A percentile compares a stretch with the other conserved stretches of the same genome.
These are phyloP conservation scores for Trichonephila inaurata DNA, from an alignment of 1,140 invertebrate species.

Conservation along the genomic window DNA sequence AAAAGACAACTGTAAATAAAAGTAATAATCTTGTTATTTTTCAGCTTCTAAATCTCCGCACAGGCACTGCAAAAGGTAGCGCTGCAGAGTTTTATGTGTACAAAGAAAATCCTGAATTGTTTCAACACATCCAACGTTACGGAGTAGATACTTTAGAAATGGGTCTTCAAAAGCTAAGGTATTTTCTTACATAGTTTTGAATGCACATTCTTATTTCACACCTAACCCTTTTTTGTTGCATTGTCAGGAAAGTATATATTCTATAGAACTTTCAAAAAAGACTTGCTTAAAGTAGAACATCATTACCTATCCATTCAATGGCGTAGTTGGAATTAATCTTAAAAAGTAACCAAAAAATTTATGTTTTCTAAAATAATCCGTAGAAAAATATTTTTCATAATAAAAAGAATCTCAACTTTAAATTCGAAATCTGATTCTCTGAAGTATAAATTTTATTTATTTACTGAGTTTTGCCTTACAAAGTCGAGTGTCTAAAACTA, in stretches of 20 bases:
- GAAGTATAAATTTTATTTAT: too few species aligned
- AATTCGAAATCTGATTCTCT: too few species aligned
- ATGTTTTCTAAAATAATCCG: too few species aligned
- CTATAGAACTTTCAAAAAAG: not conserved
- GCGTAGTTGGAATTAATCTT: too few species aligned
- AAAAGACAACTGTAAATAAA: not conserved
- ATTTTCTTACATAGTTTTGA: constrained; percentile 15
- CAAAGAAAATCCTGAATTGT: constrained; percentile 87
- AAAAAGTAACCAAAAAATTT: too few species aligned
- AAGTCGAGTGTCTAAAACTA: too few species aligned
- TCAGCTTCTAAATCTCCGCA: constrained; percentile 88
- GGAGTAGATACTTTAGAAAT: constrained; percentile 88
- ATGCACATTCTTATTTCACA: too few species aligned
- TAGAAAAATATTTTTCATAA: too few species aligned
- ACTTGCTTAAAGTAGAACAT: not conserved
- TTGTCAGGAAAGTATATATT: not conserved
- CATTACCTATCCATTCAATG: too few species aligned
- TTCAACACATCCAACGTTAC: constrained; percentile 89
- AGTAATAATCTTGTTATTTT: not conserved
- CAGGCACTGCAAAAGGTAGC: constrained; percentile 89
- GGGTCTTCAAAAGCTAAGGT: constrained; percentile 88
- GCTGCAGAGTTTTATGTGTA: constrained; percentile 92
- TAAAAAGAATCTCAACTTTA: too few species aligned
- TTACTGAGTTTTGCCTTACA: too few species aligned
- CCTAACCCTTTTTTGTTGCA: too few species aligned